Percentiles rank a stretch among this genome's conserved stretches.
These are phyloP conservation scores for Sinocyclocheilus grahami DNA, from an alignment of 2,113 vertebrate species.

Conservation along the genomic window DNA sequence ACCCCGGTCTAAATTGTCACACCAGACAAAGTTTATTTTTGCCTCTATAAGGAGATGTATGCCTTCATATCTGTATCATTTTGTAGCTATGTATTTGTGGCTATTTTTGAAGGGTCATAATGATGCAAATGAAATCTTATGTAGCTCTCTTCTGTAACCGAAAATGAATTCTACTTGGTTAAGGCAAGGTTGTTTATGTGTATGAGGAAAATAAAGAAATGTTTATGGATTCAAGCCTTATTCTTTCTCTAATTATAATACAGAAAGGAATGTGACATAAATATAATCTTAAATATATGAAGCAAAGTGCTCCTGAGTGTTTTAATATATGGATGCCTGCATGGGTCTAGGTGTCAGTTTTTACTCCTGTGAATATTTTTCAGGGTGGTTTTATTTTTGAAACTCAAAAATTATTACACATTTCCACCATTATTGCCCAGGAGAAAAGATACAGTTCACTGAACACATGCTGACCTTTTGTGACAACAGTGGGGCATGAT, in stretches of 20 bases:
- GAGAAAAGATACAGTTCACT: neutral
- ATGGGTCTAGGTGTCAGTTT: neutral
- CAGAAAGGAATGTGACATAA: neutral
- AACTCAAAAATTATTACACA: neutral
- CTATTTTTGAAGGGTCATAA: conserved; percentile 16
- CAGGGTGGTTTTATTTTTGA: neutral
- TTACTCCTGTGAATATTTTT: neutral
- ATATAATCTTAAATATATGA: neutral
- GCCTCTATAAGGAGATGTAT: neutral
- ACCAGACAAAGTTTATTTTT: neutral
- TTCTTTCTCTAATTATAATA: neutral
- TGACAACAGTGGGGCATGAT: neutral
- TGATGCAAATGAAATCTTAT: conserved; percentile 30
- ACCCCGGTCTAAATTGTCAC: neutral
- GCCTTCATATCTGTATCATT: conserved; percentile 9
- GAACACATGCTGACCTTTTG: neutral
- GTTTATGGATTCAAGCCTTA: conserved; percentile 7
- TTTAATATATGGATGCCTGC: neutral
- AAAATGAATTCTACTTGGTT: conserved; percentile 3
- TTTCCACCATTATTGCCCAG: neutral
- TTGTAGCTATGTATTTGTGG: conserved; percentile 30
- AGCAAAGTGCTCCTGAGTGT: neutral
- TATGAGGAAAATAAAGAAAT: conserved; percentile 22
- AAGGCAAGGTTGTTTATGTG: neutral
- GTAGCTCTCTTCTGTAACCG: conserved; percentile 27